A percentile compares a stretch with the other conserved stretches of the same genome.
These are phyloP conservation scores for Rhinella marina DNA, from an alignment of 2,797 vertebrate species.

Conservation along the genomic window DNA sequence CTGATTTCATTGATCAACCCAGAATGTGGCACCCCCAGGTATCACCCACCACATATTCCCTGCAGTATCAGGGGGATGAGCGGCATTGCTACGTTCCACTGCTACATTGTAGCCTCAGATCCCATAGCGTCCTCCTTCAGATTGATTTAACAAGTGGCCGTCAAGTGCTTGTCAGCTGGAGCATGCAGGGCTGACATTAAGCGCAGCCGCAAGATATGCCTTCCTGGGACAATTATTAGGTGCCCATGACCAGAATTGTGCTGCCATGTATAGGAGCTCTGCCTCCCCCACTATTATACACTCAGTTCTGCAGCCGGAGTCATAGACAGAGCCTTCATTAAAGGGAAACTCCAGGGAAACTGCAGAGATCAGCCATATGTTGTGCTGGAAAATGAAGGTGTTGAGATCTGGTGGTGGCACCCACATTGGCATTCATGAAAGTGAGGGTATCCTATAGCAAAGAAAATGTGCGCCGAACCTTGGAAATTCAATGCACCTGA, in stretches of 20 bases:
- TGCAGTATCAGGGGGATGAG: conserved; percentile 16
- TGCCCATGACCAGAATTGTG: conserved; percentile 66
- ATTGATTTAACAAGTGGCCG: conserved; percentile 69
- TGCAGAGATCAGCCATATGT: too few relatives aligned
- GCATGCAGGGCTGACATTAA: conserved; percentile 69
- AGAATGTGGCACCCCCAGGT: too few relatives aligned
- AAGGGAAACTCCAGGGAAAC: too few relatives aligned
- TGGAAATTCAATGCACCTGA: too few relatives aligned
- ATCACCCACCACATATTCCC: too few relatives aligned
- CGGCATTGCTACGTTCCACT: conserved; percentile 48
- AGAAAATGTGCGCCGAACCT: too few relatives aligned
- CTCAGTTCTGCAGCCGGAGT: not conserved
- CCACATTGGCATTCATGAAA: too few relatives aligned
- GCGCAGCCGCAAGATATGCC: conserved; percentile 66
- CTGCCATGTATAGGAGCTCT: conserved; percentile 67
- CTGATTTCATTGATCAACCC: too few relatives aligned
- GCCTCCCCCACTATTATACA: conserved; percentile 17
- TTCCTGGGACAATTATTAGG: conserved; percentile 65
- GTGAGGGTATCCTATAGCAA: too few relatives aligned
- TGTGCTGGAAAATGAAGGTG: too few relatives aligned
- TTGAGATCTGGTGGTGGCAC: too few relatives aligned
- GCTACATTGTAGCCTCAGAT: conserved; percentile 60
- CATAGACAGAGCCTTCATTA: too few relatives aligned
- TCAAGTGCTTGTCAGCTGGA: conserved; percentile 69
- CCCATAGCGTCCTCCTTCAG: conserved; percentile 68